These are phyloP conservation scores for Chaetodon trifasciatus DNA, from an alignment of 2,797 vertebrate species.

Conservation along the genomic window DNA sequence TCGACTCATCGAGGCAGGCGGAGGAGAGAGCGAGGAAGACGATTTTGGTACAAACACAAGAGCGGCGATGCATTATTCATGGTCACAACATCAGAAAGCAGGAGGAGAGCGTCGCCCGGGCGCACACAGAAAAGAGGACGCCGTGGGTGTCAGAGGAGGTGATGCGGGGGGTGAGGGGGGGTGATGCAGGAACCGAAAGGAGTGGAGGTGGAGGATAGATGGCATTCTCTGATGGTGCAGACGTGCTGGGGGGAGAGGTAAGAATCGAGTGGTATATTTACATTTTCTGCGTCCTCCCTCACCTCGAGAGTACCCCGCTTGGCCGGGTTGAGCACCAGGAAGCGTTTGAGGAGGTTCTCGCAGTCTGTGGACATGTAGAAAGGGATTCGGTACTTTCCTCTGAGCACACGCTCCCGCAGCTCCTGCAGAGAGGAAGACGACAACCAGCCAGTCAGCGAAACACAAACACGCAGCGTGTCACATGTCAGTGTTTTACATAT, in stretches of 20 bases:
- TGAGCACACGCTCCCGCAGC: constrained; percentile 95
- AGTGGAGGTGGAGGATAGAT: constrained; percentile 47
- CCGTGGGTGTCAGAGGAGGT: constrained; percentile 46
- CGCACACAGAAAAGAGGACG: constrained; percentile 38
- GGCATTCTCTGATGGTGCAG: constrained; percentile 64
- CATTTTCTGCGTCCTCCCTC: constrained; percentile 80
- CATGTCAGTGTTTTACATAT: too few species aligned
- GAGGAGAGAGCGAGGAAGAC: constrained; percentile 22
- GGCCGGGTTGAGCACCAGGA: constrained; percentile 97
- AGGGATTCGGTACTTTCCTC: constrained; percentile 98
- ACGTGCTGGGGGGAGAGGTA: constrained; percentile 37
- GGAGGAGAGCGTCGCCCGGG: constrained; percentile 40
- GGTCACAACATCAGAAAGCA: constrained; percentile 40
- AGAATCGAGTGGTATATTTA: constrained; percentile 75
- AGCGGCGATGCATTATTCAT: constrained; percentile 56
- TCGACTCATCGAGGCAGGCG: background rate
- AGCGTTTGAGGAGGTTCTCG: constrained; percentile 99
- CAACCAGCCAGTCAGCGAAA: constrained; percentile 14
- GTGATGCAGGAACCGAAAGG: constrained; percentile 32
- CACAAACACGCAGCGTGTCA: background rate
- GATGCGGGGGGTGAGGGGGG: constrained; percentile 29
- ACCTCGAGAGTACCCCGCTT: constrained; percentile 99
- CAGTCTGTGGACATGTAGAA: constrained; percentile 99
- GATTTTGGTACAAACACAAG: constrained; percentile 36
- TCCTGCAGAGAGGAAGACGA: constrained; percentile 84